Percentiles rank a stretch among this genome's conserved stretches.
Conservation (phyloP, 2,888 invertebrate genomes). For the Nezara viridula region DNA sequence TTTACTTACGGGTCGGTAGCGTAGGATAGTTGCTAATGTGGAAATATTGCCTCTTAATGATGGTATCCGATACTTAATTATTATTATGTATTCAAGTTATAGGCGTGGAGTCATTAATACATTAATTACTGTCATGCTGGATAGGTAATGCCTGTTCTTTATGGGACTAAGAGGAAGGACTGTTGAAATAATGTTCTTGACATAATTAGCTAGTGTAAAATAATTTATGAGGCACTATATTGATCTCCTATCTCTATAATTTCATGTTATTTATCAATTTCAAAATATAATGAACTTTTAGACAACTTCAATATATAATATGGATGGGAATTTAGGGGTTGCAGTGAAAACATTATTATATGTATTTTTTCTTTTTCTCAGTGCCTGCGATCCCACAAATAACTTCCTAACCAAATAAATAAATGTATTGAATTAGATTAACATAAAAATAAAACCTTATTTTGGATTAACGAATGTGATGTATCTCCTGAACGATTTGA, state of each 20-base stretch:
- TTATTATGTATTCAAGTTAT: constrained; percentile 4
- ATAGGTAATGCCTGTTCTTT: neutral
- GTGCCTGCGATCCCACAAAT: no score
- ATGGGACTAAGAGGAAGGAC: neutral
- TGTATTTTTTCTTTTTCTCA: no score
- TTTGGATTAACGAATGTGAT: no score
- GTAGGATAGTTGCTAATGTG: constrained; percentile 9
- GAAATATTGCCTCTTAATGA: neutral
- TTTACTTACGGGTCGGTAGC: neutral
- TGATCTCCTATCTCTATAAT: neutral
- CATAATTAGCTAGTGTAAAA: neutral
- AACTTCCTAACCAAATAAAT: no score
- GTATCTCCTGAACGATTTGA: no score
- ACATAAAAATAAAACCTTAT: no score
- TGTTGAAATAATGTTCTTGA: neutral
- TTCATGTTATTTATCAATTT: neutral
- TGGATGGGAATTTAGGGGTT: no score
- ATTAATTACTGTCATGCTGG: neutral
- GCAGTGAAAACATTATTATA: no score
- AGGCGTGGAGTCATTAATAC: neutral
- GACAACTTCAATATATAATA: neutral
- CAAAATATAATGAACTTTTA: neutral
- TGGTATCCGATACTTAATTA: constrained; percentile 1
- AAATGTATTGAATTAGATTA: no score
- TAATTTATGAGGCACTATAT: neutral